Conservation (phyloP, 2,888 invertebrate species). For the Xanthia togata region DNA sequence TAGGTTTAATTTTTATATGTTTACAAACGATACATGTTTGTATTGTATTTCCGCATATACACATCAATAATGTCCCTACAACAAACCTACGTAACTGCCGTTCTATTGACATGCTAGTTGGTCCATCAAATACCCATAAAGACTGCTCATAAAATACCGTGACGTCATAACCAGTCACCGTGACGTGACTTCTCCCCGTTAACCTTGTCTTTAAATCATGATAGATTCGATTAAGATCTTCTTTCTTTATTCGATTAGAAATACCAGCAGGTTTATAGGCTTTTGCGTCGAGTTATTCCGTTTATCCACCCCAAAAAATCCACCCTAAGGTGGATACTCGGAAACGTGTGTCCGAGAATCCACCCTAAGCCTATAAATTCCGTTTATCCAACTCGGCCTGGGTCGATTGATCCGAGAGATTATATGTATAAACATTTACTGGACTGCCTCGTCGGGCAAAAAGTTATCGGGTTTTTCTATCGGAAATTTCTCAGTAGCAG, state of each 20-base stretch:
- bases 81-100: not conserved
- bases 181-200: conserved; percentile 33
- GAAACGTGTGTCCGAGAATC: no score
- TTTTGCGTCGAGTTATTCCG: not conserved
- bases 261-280: conserved; percentile 1
- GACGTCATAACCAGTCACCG: conserved; percentile 24
- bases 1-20: no score
- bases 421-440: not conserved
- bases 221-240: conserved; percentile 3
- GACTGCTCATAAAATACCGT: conserved; percentile 8
- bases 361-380: no score
- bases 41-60: no score
- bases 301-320: no score
- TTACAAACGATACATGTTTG: no score
- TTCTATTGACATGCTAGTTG: not conserved
- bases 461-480: not conserved
- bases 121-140: conserved; percentile 17
- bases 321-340: no score
- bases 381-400: not conserved
- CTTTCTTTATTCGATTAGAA: no score
- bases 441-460: not conserved
- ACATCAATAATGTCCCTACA: no score
- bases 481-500: not conserved
- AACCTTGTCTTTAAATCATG: conserved; percentile 30
- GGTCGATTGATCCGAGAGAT: not conserved